A percentile compares a stretch with the other conserved stretches of the same genome.
Conservation (phyloP, 1,140 invertebrate species). For the Drosophila nasuta region DNA sequence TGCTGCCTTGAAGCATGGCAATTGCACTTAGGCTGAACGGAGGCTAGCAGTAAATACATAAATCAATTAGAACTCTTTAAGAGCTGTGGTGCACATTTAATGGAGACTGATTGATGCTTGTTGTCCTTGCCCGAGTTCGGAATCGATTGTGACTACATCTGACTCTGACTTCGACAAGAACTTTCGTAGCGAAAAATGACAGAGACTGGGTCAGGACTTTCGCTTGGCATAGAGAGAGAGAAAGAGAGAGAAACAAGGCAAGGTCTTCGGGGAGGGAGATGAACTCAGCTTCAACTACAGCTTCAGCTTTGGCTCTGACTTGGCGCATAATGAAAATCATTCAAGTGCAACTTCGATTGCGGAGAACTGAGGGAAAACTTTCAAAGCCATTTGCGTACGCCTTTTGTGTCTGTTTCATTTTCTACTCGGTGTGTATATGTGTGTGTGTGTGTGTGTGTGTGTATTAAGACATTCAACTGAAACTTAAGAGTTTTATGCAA, state of each 20-base stretch:
- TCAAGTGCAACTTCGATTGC: slow-evolving; percentile 57
- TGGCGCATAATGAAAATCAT: slow-evolving; percentile 51
- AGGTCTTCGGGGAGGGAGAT: not conserved
- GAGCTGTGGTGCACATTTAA: slow-evolving; percentile 27
- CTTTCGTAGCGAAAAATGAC: not conserved
- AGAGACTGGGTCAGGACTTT: not conserved
- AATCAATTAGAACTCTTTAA: slow-evolving; percentile 35
- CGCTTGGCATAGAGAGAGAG: not conserved
- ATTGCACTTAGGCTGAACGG: not conserved
- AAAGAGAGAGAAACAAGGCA: not conserved
- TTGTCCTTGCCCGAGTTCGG: not conserved
- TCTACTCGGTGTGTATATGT: not conserved
- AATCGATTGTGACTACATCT: slow-evolving; percentile 1
- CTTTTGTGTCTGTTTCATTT: slow-evolving; percentile 7
- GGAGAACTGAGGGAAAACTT: slow-evolving; percentile 9
- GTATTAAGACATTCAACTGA: slow-evolving; percentile 37
- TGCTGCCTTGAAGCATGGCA: not conserved
- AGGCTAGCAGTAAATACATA: not conserved
- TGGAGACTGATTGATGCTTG: slow-evolving; percentile 56
- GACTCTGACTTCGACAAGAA: not conserved
- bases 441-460: not conserved
- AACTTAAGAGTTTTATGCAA: slow-evolving; percentile 59
- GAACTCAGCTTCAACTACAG: not conserved
- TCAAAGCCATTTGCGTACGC: slow-evolving; percentile 38
- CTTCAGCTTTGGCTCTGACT: not conserved